phyloP scores from a whole-genome alignment of 2,797 vertebrate genomes.

The Syngnathus acus region DNA sequence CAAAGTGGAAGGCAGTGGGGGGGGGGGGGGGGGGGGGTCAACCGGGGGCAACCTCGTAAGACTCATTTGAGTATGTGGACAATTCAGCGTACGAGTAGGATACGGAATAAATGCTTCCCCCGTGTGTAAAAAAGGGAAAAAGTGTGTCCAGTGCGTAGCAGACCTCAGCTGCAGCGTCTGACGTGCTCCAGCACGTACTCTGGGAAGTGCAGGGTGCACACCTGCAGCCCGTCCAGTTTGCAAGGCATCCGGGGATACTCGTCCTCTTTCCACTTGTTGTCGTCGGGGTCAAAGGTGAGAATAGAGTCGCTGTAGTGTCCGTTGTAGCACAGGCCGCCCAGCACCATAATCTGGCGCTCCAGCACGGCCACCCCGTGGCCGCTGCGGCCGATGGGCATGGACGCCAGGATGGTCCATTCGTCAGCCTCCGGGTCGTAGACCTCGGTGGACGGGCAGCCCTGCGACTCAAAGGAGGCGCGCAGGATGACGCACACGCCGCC shows the following conservation, averaged over 20 bases:
- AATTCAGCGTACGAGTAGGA: neutral
- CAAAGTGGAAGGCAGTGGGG: too few relatives aligned
- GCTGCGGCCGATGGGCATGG: constrained; percentile 97
- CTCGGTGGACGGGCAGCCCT: constrained; percentile 98
- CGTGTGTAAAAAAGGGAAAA: constrained; percentile 13
- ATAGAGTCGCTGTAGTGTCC: constrained; percentile 99
- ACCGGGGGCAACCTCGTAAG: neutral
- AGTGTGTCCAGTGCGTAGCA: constrained; percentile 24
- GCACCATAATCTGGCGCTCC: constrained; percentile 98
- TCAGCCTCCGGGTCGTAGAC: constrained; percentile 93
- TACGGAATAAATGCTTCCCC: constrained; percentile 11
- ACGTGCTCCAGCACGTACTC: constrained; percentile 96
- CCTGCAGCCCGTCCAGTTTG: constrained; percentile 98
- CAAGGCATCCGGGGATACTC: constrained; percentile 99
- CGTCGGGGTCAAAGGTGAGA: constrained; percentile 96
- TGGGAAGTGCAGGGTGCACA: constrained; percentile 96
- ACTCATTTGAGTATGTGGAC: neutral
- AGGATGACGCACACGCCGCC: constrained; percentile 97
- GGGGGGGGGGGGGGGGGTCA: too few relatives aligned
- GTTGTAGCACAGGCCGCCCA: constrained; percentile 96
- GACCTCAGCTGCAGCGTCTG: constrained; percentile 87
- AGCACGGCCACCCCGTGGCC: constrained; percentile 94
- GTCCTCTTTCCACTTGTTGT: constrained; percentile 99
- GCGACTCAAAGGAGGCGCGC: constrained; percentile 95
- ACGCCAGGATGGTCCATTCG: constrained; percentile 97